These are phyloP conservation scores for Puffinus mauretanicus DNA, from an alignment of 2,113 vertebrate species.

Conservation along the genomic window DNA sequence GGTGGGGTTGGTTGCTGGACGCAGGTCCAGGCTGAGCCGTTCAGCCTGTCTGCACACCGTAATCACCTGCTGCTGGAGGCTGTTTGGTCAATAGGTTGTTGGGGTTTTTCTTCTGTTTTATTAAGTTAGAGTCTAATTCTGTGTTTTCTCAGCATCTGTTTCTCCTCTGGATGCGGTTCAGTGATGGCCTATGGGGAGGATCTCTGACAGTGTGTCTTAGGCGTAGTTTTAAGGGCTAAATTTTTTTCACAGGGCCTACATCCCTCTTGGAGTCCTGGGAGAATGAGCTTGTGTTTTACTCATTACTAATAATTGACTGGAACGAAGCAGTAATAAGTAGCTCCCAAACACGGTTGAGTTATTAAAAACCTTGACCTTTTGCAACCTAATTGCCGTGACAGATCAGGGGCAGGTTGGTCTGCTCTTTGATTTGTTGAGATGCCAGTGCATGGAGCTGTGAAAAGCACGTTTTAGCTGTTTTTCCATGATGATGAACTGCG, in stretches of 20 bases:
- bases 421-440: not conserved
- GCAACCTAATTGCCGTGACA: slow-evolving; percentile 7
- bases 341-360: not conserved
- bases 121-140: not conserved
- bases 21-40: not conserved
- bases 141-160: not conserved
- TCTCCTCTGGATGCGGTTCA: slow-evolving; percentile 8
- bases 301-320: slow-evolving; percentile 29
- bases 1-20: not conserved
- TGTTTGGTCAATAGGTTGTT: not conserved
- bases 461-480: not conserved
- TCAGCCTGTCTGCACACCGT: not conserved
- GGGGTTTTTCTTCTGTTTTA: not conserved
- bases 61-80: not conserved
- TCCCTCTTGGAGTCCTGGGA: slow-evolving; percentile 6
- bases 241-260: not conserved
- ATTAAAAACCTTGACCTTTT: slow-evolving; percentile 58
- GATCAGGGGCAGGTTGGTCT: slow-evolving; percentile 26
- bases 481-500: not conserved
- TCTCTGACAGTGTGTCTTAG: not conserved
- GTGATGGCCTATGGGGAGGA: not conserved
- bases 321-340: slow-evolving; percentile 36
- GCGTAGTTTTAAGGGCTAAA: not conserved
- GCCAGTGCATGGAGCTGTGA: not conserved
- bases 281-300: slow-evolving; percentile 1